Percentiles rank a stretch among this genome's conserved stretches.
Evolutionary conservation across 1,140 invertebrate species (phyloP).

Genomic region (Drosophila pallidifrons): DNA sequence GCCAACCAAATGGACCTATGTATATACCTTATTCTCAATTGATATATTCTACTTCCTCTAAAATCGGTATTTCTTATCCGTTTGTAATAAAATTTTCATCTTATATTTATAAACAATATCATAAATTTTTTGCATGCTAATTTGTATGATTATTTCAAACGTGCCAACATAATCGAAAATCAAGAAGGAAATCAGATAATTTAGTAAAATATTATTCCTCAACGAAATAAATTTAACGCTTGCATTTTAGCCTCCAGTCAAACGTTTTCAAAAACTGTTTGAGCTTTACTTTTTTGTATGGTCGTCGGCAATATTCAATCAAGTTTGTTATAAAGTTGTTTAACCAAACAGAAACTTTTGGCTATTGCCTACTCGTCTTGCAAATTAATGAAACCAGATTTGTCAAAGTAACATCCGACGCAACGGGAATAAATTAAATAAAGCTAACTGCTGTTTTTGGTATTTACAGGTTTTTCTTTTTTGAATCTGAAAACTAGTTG

Average conservation of each 20-base stretch:
- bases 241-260: not conserved
- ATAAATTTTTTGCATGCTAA: not conserved
- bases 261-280: not conserved
- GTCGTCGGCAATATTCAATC: conserved; percentile 31
- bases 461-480: conserved; percentile 32
- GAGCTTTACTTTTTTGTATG: not conserved
- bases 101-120: not conserved
- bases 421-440: conserved; percentile 62
- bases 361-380: conserved; percentile 47
- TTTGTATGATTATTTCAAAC: not conserved
- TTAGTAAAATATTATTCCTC: not conserved
- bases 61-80: not conserved
- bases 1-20: too few species aligned
- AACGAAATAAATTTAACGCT: not conserved
- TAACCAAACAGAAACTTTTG: conserved; percentile 37
- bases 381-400: conserved; percentile 50
- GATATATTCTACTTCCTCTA: not conserved
- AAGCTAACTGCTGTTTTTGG: conserved; percentile 37
- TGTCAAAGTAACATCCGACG: conserved; percentile 33
- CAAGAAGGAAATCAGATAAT: not conserved
- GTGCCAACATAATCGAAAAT: not conserved
- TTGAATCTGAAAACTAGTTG: conserved; percentile 54
- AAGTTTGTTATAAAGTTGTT: conserved; percentile 50
- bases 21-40: too few species aligned
- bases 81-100: not conserved